Evolutionary conservation across 2,797 vertebrate species (phyloP).

Genomic region (Poeciliopsis presidionis): DNA sequence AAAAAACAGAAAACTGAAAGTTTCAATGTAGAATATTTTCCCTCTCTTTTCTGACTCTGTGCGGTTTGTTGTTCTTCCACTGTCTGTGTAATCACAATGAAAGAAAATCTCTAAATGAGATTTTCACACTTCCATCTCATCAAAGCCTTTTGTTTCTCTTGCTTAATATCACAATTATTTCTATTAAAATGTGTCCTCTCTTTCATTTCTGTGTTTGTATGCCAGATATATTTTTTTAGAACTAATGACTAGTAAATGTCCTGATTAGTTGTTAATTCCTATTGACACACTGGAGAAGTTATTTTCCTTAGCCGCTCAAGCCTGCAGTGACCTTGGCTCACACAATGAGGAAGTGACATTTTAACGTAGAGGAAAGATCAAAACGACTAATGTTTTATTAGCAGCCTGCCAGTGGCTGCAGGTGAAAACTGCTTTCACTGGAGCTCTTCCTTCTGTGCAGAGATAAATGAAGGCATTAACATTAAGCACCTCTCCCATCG

Average conservation of each 20-base stretch:
- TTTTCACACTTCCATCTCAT: neutral
- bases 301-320: conserved; percentile 39
- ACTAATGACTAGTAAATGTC: conserved; percentile 27
- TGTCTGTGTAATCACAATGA: neutral
- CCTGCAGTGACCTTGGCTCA: conserved; percentile 45
- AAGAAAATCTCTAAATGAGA: neutral
- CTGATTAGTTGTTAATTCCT: conserved; percentile 54
- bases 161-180: neutral
- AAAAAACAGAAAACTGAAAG: neutral
- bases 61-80: neutral
- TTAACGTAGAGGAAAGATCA: conserved; percentile 71
- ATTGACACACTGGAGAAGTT: conserved; percentile 20
- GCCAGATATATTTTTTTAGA: conserved; percentile 6
- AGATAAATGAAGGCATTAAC: conserved; percentile 77
- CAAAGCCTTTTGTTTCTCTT: neutral
- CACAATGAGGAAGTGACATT: conserved; percentile 65
- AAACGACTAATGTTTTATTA: conserved; percentile 75
- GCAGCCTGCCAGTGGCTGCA: conserved; percentile 58
- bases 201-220: conserved; percentile 16
- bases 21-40: neutral
- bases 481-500: conserved; percentile 66
- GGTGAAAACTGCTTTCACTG: conserved; percentile 70
- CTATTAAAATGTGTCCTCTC: neutral
- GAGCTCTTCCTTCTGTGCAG: conserved; percentile 34
- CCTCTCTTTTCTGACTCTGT: neutral